Percentiles rank a stretch among this genome's conserved stretches.
Conservation (phyloP, 2,888 invertebrate species). For the Congeria kusceri region DNA sequence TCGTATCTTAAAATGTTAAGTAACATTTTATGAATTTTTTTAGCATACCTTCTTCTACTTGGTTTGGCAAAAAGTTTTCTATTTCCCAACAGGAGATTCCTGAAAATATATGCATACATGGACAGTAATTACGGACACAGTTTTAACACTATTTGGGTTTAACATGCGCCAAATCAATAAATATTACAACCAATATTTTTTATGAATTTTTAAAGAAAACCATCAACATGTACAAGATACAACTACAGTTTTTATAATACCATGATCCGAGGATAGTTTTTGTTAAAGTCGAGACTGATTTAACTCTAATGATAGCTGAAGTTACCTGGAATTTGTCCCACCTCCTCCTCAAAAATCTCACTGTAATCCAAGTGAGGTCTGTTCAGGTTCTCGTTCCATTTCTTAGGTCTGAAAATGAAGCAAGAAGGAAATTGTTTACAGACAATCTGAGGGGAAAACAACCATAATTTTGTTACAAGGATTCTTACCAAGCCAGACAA, state of each 20-base stretch:
- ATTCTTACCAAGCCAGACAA: too few species aligned
- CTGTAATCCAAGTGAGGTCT: slow-evolving; percentile 98
- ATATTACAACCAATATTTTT: too few species aligned
- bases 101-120: slow-evolving; percentile 53
- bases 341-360: slow-evolving; percentile 96
- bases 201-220: too few species aligned
- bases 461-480: neutral
- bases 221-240: too few species aligned
- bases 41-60: slow-evolving; percentile 88
- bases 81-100: slow-evolving; percentile 98
- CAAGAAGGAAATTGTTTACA: too few species aligned
- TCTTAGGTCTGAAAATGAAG: slow-evolving; percentile 90
- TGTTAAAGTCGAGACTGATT: neutral
- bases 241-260: too few species aligned
- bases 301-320: neutral
- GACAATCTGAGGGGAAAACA: neutral
- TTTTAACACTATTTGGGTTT: too few species aligned
- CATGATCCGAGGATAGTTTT: neutral
- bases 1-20: too few species aligned
- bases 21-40: neutral
- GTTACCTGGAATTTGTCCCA: slow-evolving; percentile 93
- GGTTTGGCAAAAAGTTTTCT: slow-evolving; percentile 98
- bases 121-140: too few species aligned
- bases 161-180: too few species aligned
- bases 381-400: slow-evolving; percentile 98